Base-by-base conservation (phyloP, 2,113 vertebrate species). In the Ovis canadensis region DNA sequence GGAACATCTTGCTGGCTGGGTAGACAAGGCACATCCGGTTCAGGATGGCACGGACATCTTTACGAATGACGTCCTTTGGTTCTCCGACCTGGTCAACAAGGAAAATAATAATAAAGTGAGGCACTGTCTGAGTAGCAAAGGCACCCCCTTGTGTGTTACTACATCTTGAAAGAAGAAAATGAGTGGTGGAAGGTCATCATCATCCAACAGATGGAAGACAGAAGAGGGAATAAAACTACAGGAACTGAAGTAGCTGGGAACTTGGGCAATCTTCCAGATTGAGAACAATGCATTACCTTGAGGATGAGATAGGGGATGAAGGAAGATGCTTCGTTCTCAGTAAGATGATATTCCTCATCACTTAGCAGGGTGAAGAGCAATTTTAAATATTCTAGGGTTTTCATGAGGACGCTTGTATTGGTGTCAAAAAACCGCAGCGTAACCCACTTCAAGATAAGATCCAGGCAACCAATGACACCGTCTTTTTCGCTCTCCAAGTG, bases 331-430 rank as follows among this genome's bases (percentile, higher is more conserved):
- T 99, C 99, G 13, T 99, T 99, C 98, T 99, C 99, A 0, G 99
- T 99, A 92, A 99, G 99, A 97, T 99, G 99, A 98, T 99, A 99
- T 84, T 99, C 99, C 87, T 99, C 99, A 43, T 99, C 98, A 98
- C 99, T 99, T 23, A 99, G 98, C 99, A 99, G 98, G 87, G 96
- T 98, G 95, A 99, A 99, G 91, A 99, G 98, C 83, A 99, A 97
- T 97, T 99, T 99, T 84, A 99, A 99, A 97, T 99, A 99, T 96
- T 99, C 99, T 98, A 99, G 98, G 10, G 99, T 94, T 98, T 99
- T 99, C 99, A 99, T 99, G 96, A 99, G 98, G 83, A 99, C 99
- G 3, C 99, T 99, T 97, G 99, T 99, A 98, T 99, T 99, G 54
- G 99, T 99, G 98, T 99, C 99, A 94, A 99, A 99, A 99, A 99